Percentiles rank a stretch among this genome's conserved stretches.
phyloP scores from a whole-genome alignment of 2,888 invertebrate species.

The Aphrophora alni region DNA sequence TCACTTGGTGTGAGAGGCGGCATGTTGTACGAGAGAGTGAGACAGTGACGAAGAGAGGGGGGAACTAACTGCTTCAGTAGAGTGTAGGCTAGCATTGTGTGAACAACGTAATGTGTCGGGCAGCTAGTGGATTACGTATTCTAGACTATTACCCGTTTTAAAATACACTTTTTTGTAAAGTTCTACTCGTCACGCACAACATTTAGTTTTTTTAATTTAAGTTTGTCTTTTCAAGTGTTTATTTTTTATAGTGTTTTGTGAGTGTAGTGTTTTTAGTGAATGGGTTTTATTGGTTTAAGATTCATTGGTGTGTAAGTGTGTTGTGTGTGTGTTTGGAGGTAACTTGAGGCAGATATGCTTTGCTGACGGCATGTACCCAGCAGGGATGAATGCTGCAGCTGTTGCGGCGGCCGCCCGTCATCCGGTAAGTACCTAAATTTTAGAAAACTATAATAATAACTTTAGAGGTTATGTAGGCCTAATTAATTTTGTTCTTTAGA shows the following conservation, averaged over 20 bases:
- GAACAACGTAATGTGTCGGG: conserved; percentile 54
- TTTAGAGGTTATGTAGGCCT: too few relatives aligned
- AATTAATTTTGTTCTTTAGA: too few relatives aligned
- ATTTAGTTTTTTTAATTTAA: conserved; percentile 48
- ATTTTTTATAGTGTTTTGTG: neutral
- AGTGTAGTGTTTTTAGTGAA: neutral
- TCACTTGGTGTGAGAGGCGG: conserved; percentile 25
- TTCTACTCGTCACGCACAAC: neutral
- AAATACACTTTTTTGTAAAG: neutral
- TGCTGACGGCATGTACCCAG: conserved; percentile 78
- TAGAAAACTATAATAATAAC: too few relatives aligned
- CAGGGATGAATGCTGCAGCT: conserved; percentile 86
- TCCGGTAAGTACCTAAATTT: conserved; percentile 69
- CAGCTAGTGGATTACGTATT: conserved; percentile 1
- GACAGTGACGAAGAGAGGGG: conserved; percentile 41
- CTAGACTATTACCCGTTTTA: neutral
- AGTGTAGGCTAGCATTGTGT: conserved; percentile 44
- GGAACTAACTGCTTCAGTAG: conserved; percentile 34
- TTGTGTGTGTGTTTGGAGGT: conserved; percentile 21
- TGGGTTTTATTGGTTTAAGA: neutral
- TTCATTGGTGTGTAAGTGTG: conserved; percentile 6
- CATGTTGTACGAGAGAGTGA: conserved; percentile 31
- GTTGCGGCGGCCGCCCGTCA: conserved; percentile 84
- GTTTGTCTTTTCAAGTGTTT: conserved; percentile 51
- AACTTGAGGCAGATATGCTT: conserved; percentile 49